A percentile compares a stretch with the other conserved stretches of the same genome.
Evolutionary conservation across 1,140 invertebrate genomes (phyloP).

Genomic region (Drosophila pseudoananassae): DNA sequence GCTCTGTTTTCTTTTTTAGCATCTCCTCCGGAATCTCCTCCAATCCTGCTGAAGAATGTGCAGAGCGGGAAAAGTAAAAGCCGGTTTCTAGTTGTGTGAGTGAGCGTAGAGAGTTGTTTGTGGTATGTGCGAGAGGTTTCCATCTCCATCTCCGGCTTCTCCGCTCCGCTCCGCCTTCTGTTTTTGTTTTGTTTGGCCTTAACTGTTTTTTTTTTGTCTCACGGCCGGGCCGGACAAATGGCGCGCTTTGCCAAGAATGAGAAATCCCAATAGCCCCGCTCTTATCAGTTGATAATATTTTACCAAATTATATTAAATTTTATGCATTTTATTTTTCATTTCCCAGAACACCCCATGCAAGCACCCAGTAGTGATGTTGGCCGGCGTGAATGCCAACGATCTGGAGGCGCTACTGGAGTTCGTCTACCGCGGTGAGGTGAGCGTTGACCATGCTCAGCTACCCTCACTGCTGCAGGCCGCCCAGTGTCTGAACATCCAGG

Average conservation of each 20-base stretch:
- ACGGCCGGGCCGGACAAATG: neutral
- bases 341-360: conserved; percentile 87
- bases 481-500: conserved; percentile 87
- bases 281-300: too few relatives aligned
- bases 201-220: conserved; percentile 18
- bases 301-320: neutral
- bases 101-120: conserved; percentile 30
- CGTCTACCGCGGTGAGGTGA: conserved; percentile 88
- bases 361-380: conserved; percentile 88
- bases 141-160: conserved; percentile 19
- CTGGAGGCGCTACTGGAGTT: conserved; percentile 87
- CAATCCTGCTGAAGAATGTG: conserved; percentile 67
- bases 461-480: conserved; percentile 87
- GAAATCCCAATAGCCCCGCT: conserved; percentile 6
- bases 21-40: conserved; percentile 53
- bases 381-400: conserved; percentile 87
- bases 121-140: conserved; percentile 14
- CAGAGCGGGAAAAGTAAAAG: conserved; percentile 77
- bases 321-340: neutral
- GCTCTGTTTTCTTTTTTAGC: conserved; percentile 44
- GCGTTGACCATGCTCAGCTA: conserved; percentile 87
- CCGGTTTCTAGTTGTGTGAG: conserved; percentile 63
- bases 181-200: conserved; percentile 43
- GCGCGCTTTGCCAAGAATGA: conserved; percentile 15
- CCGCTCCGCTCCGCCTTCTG: conserved; percentile 9